Percentiles rank a stretch among this genome's conserved stretches.
phyloP scores from a whole-genome alignment of 2,113 vertebrate species.

The Pollachius pollachius region DNA sequence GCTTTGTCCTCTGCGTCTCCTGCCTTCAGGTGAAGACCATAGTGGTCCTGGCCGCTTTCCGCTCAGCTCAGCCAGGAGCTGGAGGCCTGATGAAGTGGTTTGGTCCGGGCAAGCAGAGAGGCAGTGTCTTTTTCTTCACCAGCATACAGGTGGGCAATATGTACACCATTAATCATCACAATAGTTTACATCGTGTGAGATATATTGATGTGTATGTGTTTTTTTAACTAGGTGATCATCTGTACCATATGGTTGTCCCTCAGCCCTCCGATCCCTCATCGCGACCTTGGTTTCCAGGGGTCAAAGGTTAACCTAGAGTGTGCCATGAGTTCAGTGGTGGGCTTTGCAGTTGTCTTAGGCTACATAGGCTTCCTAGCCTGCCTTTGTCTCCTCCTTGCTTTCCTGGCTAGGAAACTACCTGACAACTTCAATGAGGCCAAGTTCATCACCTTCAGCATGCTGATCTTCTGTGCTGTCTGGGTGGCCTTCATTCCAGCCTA shows the following conservation, averaged over 20 bases:
- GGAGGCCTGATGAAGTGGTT: constrained; percentile 51
- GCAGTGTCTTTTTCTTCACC: constrained; percentile 19
- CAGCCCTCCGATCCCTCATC: constrained; percentile 41
- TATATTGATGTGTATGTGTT: constrained; percentile 24
- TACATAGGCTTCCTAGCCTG: constrained; percentile 43
- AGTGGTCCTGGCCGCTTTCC: constrained; percentile 58
- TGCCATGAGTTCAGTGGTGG: constrained; percentile 45
- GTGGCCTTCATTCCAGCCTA: constrained; percentile 71
- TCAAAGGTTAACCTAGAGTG: constrained; percentile 55
- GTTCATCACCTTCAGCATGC: constrained; percentile 58
- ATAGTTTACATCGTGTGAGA: background rate
- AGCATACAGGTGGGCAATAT: background rate
- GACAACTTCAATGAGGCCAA: constrained; percentile 1
- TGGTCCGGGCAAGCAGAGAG: constrained; percentile 49
- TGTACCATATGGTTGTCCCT: constrained; percentile 50
- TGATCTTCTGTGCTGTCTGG: constrained; percentile 76
- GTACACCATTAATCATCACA: background rate
- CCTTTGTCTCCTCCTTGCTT: background rate
- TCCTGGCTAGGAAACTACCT: background rate
- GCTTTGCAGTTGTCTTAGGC: constrained; percentile 51
- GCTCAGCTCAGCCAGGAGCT: constrained; percentile 51
- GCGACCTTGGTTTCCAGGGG: constrained; percentile 37
- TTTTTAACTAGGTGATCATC: constrained; percentile 38
- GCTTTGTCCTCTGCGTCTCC: constrained; percentile 4
- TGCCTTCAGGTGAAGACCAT: constrained; percentile 65